phyloP scores from a whole-genome alignment of 2,113 vertebrate species.

The Neofelis nebulosa region DNA sequence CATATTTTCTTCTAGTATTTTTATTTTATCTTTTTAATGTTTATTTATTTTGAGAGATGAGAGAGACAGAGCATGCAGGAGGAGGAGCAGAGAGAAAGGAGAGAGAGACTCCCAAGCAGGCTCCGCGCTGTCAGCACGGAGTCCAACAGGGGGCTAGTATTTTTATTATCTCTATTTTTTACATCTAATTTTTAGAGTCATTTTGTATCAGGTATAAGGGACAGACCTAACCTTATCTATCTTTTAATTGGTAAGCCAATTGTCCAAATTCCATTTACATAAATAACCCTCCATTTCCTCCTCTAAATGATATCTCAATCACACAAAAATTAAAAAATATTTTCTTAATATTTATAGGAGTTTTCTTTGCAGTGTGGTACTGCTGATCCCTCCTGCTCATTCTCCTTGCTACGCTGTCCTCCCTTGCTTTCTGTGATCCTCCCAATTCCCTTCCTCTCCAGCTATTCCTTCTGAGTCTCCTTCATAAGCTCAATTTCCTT shows the following conservation, averaged over 20 bases:
- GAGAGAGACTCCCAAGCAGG: no score
- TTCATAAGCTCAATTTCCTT: background rate
- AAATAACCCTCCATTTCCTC: background rate
- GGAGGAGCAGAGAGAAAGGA: no score
- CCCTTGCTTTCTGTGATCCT: background rate
- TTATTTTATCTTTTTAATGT: background rate
- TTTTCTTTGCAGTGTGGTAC: background rate
- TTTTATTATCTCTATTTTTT: conserved; percentile 4
- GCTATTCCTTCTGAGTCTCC: background rate
- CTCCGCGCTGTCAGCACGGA: no score
- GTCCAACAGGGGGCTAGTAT: background rate
- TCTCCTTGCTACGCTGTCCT: background rate
- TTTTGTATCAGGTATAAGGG: background rate
- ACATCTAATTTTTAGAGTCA: conserved; percentile 31
- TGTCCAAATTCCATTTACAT: conserved; percentile 2
- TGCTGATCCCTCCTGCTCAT: background rate
- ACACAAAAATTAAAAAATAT: background rate
- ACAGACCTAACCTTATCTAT: background rate
- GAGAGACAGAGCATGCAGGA: no score
- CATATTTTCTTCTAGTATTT: conserved; percentile 33
- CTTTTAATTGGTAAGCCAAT: background rate
- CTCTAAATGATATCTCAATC: background rate
- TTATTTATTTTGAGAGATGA: no score
- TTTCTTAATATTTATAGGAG: background rate
- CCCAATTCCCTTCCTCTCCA: background rate